A percentile compares a stretch with the other conserved stretches of the same genome.
phyloP scores from a whole-genome alignment of 2,113 vertebrate genomes.

The Dolichotis patagonum region DNA sequence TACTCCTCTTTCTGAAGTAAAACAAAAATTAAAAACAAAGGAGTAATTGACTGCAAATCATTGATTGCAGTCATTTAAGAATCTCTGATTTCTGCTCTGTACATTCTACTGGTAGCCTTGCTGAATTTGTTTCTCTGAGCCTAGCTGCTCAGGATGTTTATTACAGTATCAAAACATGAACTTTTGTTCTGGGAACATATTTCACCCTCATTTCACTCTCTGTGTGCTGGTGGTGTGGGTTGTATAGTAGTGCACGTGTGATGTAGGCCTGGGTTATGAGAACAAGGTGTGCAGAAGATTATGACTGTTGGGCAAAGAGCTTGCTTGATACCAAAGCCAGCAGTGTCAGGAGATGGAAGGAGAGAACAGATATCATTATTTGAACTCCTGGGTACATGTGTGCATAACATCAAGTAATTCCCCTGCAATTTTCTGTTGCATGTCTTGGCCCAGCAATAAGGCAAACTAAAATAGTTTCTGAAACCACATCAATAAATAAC shows the following conservation, averaged over 20 bases:
- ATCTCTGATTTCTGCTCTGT: background rate
- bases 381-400: background rate
- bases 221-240: background rate
- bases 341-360: background rate
- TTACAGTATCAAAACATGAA: background rate
- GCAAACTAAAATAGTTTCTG: background rate
- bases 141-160: background rate
- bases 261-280: background rate
- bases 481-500: conserved; percentile 23
- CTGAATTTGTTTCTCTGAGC: background rate
- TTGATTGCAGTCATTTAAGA: conserved; percentile 9
- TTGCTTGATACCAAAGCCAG: background rate
- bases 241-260: background rate
- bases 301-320: background rate
- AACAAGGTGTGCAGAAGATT: background rate
- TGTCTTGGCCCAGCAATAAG: background rate
- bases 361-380: background rate
- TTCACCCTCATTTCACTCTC: background rate
- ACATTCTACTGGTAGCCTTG: background rate
- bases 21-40: background rate
- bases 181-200: background rate
- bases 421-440: background rate
- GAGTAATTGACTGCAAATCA: background rate
- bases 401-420: background rate
- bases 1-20: background rate